Base-by-base conservation (phyloP, 2,888 invertebrate species). In the Agrotis ipsilon region DNA sequence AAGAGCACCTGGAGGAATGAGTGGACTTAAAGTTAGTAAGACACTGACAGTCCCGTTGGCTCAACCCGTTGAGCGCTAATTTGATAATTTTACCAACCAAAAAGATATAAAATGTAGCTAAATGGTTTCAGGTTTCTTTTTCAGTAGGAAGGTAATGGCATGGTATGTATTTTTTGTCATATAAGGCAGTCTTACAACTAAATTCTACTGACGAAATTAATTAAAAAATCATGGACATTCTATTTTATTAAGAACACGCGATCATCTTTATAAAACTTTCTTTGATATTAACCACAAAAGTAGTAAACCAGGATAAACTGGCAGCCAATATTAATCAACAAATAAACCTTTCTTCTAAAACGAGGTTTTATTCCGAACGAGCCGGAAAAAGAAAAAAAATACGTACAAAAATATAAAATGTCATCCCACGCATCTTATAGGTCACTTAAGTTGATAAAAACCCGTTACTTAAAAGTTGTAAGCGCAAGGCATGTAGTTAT, bases 401-500 rank as follows among this genome's bases (percentile, higher is more conserved):
- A 18, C 11, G 39, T 39, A 11, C 60, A 45, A 58, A 54, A 52
- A 43, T 43, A 66, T 24, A 49, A 61, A 58, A 14, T 63, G 55
- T 71, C 82, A 51, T 9, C 84, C 84, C 77, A 83, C 80, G 54
- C 80, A 21, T 51, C 19, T 65, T 57, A 57, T 62, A 61, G 69
- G 67, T 70, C 69, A 55, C 21, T 64, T 61, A 18, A 52, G 58
- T 68, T 51, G 49, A 51, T 14, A 58, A 54, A 62, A 79, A 70
- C 72, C 77, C 68, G 82, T 82, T 79, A 84, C 68, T 74, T 66
- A 81, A 72, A 67, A 68, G 46, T 62, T 66, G 77, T 82, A 82
- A 77, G 82, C 77, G 84, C 76, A 79, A 63, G 55, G 45, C 54
- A 46, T 63, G 55, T 43, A 21, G 51, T 57, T 74, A 76, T 81